A percentile compares a stretch with the other conserved stretches of the same genome.
Conservation (phyloP, 2,113 vertebrate genomes). For the Genyomyrus donnyi region DNA sequence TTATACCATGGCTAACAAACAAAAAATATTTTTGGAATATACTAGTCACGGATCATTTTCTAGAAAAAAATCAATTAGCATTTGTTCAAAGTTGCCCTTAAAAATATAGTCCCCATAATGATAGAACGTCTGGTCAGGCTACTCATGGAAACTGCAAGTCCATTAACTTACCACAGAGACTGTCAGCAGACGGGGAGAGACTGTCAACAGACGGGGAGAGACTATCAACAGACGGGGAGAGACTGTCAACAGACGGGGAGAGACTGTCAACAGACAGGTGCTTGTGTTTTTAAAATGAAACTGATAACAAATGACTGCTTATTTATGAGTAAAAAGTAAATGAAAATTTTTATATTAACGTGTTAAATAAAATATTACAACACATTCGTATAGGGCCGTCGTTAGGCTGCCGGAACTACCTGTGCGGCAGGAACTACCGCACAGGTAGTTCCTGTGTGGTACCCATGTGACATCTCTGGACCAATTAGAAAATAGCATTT, state of each 20-base stretch:
- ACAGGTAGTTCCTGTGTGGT: no score
- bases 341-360: neutral
- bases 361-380: neutral
- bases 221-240: neutral
- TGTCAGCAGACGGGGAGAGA: neutral
- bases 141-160: neutral
- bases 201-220: neutral
- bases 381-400: neutral
- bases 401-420: neutral
- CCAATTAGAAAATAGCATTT: neutral
- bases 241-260: neutral
- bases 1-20: neutral
- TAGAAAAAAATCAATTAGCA: neutral
- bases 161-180: neutral
- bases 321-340: neutral
- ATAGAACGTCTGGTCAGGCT: neutral
- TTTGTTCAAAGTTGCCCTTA: neutral
- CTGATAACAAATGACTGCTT: neutral
- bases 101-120: neutral
- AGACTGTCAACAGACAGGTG: neutral
- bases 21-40: neutral
- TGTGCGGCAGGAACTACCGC: neutral
- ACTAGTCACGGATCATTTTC: neutral
- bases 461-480: neutral
- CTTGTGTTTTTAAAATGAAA: neutral